phyloP scores from a whole-genome alignment of 92 coral and sea anemone species.

The Muricea muricata region DNA sequence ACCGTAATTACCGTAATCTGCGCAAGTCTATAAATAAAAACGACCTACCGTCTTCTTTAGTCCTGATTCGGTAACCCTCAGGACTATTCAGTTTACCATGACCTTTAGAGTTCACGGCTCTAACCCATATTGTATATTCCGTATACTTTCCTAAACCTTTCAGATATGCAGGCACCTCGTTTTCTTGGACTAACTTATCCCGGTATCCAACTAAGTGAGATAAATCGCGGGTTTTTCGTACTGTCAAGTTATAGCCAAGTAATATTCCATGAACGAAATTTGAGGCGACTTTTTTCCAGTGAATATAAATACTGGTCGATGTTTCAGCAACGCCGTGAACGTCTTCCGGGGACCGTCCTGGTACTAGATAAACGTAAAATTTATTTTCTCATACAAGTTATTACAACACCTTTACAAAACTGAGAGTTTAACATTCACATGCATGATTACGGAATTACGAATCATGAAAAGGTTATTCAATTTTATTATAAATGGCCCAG shows the following conservation, averaged over 20 bases:
- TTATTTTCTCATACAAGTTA: background rate
- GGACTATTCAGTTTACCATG: slow-evolving; percentile 22
- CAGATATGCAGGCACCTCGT: background rate
- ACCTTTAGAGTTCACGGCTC: slow-evolving; percentile 37
- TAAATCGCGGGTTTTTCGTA: slow-evolving; percentile 5
- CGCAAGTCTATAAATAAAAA: background rate
- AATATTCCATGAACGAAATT: slow-evolving; percentile 35
- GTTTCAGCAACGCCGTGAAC: slow-evolving; percentile 17
- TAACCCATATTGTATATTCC: slow-evolving; percentile 24
- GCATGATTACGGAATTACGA: too few species aligned
- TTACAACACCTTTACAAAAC: background rate
- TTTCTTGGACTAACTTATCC: background rate
- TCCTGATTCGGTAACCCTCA: slow-evolving; percentile 34
- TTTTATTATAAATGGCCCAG: too few species aligned
- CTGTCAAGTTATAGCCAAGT: slow-evolving; percentile 26
- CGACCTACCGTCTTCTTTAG: slow-evolving; percentile 52
- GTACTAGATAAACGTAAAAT: background rate
- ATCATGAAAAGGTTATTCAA: too few species aligned
- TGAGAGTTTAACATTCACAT: too few species aligned
- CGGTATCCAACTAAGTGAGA: background rate
- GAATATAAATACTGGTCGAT: slow-evolving; percentile 1
- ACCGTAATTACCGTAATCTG: too few species aligned
- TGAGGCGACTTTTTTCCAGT: slow-evolving; percentile 8
- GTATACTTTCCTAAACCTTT: background rate
- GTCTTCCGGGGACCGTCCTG: slow-evolving; percentile 30